These are phyloP conservation scores for Prenolepis imparis DNA, from an alignment of 2,888 invertebrate species.

Conservation along the genomic window DNA sequence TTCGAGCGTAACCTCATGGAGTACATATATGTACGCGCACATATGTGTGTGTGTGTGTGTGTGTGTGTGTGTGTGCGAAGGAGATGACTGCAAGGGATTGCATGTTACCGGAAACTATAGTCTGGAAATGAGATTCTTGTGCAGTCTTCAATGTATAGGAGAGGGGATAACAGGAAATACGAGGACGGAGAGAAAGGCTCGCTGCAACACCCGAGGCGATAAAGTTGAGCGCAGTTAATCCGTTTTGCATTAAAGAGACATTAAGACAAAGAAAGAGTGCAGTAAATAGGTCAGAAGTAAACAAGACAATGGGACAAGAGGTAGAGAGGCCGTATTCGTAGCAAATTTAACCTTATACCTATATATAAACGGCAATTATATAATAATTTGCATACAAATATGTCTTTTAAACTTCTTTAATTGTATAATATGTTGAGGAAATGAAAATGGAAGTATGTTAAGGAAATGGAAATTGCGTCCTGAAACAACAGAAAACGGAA, in stretches of 20 bases:
- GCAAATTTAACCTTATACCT: not conserved
- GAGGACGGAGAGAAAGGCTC: constrained; percentile 20
- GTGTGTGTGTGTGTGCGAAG: constrained; percentile 6
- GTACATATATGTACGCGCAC: not conserved
- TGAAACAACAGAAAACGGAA: not conserved
- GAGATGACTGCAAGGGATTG: constrained; percentile 43
- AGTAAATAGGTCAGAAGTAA: constrained; percentile 6
- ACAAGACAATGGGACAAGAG: not conserved
- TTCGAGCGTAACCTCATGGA: constrained; percentile 4
- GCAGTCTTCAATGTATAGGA: not conserved
- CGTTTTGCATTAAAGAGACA: constrained; percentile 26
- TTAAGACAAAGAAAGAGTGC: constrained; percentile 53
- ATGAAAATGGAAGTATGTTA: not conserved
- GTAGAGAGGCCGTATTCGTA: not conserved
- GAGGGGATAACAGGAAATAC: constrained; percentile 22
- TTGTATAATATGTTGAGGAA: not conserved
- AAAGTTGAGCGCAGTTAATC: constrained; percentile 49
- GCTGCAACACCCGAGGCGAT: constrained; percentile 26
- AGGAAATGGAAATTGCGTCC: not conserved
- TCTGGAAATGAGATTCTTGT: constrained; percentile 57
- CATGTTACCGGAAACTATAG: constrained; percentile 57
- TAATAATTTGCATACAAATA: constrained; percentile 5
- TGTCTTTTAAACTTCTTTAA: not conserved
- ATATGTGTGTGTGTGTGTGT: not conserved
- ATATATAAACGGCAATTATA: not conserved